Percentiles rank a stretch among this genome's conserved stretches.
These are phyloP conservation scores for Polylopha cassiicola DNA, from an alignment of 2,888 invertebrate species.

Conservation along the genomic window DNA sequence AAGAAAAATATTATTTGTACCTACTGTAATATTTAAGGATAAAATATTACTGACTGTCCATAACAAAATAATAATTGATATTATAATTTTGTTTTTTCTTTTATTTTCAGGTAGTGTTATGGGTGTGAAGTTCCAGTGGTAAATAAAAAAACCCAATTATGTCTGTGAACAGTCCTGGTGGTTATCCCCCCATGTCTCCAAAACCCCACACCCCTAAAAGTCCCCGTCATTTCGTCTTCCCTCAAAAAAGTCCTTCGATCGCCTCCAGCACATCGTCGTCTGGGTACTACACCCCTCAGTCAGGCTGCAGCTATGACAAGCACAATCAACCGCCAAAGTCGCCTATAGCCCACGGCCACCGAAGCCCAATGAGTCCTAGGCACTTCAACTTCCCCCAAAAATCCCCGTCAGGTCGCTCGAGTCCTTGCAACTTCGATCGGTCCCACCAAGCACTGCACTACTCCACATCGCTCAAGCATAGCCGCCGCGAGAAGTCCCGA, in stretches of 20 bases:
- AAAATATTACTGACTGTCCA: too few relatives aligned
- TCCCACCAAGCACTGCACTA: constrained; percentile 52
- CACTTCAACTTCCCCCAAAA: constrained; percentile 78
- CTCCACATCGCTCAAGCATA: constrained; percentile 63
- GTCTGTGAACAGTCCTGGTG: constrained; percentile 78
- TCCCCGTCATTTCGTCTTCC: constrained; percentile 74
- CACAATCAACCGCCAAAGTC: constrained; percentile 67
- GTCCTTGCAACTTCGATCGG: constrained; percentile 59
- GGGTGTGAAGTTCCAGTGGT: constrained; percentile 35
- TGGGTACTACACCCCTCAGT: constrained; percentile 75
- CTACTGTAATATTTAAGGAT: too few relatives aligned
- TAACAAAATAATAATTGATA: not conserved
- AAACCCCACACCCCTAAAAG: constrained; percentile 75
- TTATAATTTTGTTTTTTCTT: constrained; percentile 32
- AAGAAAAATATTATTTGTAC: too few relatives aligned
- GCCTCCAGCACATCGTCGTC: constrained; percentile 74
- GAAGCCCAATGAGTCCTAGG: constrained; percentile 78
- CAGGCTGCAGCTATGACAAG: constrained; percentile 70
- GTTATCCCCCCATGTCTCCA: constrained; percentile 76
- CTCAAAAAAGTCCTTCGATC: constrained; percentile 73
- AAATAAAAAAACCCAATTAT: constrained; percentile 50
- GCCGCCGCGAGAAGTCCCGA: constrained; percentile 60
- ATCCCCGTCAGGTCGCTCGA: constrained; percentile 62
- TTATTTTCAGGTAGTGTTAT: constrained; percentile 63
- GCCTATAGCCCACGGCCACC: constrained; percentile 73